Conservation (phyloP, 2,888 invertebrate genomes). For the Meganola albula region DNA sequence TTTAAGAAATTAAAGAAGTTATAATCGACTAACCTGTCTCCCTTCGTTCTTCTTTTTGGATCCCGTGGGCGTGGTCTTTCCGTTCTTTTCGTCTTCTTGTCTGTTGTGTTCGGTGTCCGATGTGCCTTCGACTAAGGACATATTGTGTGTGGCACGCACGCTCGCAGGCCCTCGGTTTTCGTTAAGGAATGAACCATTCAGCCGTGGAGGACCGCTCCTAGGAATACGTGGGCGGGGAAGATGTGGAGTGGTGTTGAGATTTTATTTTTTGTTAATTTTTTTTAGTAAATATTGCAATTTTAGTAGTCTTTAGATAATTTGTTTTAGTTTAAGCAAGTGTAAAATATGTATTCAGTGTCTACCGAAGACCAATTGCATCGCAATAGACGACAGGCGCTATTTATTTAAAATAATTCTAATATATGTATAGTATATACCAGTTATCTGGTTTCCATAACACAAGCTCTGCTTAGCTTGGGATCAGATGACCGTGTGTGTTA, state of each 20-base stretch:
- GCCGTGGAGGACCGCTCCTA: constrained; percentile 58
- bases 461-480: too few relatives aligned
- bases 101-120: constrained; percentile 58
- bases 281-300: not conserved
- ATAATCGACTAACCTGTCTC: constrained; percentile 26
- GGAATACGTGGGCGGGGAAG: constrained; percentile 11
- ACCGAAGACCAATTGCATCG: too few relatives aligned
- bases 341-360: too few relatives aligned
- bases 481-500: too few relatives aligned
- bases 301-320: too few relatives aligned
- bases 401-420: too few relatives aligned
- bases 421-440: too few relatives aligned
- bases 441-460: too few relatives aligned
- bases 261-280: not conserved
- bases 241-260: constrained; percentile 33
- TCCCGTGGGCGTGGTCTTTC: constrained; percentile 21
- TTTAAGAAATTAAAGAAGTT: too few relatives aligned
- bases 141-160: constrained; percentile 56
- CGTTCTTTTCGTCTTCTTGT: constrained; percentile 27
- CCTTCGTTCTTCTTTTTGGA: constrained; percentile 34
- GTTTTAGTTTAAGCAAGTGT: too few relatives aligned
- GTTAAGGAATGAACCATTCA: constrained; percentile 48
- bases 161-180: constrained; percentile 46
- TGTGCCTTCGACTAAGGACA: constrained; percentile 69
- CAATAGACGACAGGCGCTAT: too few relatives aligned